These are phyloP conservation scores for Streblospio benedicti DNA, from an alignment of 1,140 invertebrate species.

Conservation along the genomic window DNA sequence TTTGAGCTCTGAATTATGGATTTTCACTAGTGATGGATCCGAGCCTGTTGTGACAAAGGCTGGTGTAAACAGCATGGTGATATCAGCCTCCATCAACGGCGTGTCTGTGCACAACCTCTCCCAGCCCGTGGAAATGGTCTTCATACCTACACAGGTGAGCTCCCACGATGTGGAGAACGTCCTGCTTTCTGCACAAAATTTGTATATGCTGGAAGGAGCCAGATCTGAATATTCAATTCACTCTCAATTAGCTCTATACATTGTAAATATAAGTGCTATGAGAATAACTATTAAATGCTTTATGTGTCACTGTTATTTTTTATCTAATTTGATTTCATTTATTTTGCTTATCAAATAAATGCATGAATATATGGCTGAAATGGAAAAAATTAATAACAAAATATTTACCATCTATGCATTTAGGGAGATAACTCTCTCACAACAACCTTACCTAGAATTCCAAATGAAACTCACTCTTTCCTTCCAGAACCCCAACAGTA, in stretches of 20 bases:
- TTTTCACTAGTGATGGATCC: no score
- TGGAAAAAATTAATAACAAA: no score
- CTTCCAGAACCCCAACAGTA: background rate
- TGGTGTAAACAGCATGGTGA: constrained; percentile 37
- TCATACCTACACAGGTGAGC: constrained; percentile 31
- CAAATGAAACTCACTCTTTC: background rate
- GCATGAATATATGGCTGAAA: no score
- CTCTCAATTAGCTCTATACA: background rate
- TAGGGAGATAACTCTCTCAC: no score
- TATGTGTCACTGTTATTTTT: no score
- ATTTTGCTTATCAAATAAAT: no score
- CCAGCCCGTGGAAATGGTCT: constrained; percentile 31
- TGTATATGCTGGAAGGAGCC: background rate
- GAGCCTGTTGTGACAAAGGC: no score
- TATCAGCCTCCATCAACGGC: constrained; percentile 34
- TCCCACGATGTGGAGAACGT: background rate
- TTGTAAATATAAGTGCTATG: background rate
- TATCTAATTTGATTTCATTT: no score
- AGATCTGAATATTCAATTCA: background rate
- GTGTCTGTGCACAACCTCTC: constrained; percentile 24
- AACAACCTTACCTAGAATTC: no score
- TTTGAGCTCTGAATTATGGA: no score
- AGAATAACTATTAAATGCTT: background rate
- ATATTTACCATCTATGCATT: no score
- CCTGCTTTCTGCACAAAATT: background rate